Evolutionary conservation across 1,140 invertebrate genomes (phyloP), one percentile per base, ranked within the genome.

Genomic region (Drosophila nannoptera): DNA sequence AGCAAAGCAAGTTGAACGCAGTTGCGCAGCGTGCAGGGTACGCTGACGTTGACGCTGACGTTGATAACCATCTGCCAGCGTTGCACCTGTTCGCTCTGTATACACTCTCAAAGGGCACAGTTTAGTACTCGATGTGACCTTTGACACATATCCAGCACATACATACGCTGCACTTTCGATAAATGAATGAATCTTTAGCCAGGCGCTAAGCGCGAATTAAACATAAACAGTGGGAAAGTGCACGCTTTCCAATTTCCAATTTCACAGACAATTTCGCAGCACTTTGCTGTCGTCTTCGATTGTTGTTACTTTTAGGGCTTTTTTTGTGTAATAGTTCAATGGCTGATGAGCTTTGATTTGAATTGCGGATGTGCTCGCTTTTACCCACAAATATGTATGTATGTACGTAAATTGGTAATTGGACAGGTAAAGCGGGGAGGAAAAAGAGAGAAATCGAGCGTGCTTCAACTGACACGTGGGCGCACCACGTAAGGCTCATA

Each of bases 281-380:
- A 6, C 36, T 35, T 7, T 52, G 2, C 29, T 40, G 0, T 40
- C 31, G n/a, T 73, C 58, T 29, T 42, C 40, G 40, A 42, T 42
- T 12, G 9, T 31, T 14, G 22, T 53, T 42, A 4, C 4, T 62
- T 22, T 22, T 22, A 22, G 22, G 16, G 5, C 16, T 32, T 40
- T 42, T 14, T 38, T 8, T 61, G 43, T 55, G 12, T 60, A 46
- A 50, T 73, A 53, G 49, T 75, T 67, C 58, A 65, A 55, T 69
- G 40, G 54, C 66, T 67, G 54, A 56, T 42, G 63, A 29, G 42
- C 22, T 11, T 45, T 46, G 16, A 84, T 83, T 83, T 68, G 73
- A 76, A 49, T 84, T 83, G 80, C 62, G 68, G 38, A 84, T 70
- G 52, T 62, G 74, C 72, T 22, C 78, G 75, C 68, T 72, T 83